Evolutionary conservation across 37 sponge, comb jelly and placozoan genomes (phyloP).

Genomic region (Cladorhizidae sp.): DNA sequence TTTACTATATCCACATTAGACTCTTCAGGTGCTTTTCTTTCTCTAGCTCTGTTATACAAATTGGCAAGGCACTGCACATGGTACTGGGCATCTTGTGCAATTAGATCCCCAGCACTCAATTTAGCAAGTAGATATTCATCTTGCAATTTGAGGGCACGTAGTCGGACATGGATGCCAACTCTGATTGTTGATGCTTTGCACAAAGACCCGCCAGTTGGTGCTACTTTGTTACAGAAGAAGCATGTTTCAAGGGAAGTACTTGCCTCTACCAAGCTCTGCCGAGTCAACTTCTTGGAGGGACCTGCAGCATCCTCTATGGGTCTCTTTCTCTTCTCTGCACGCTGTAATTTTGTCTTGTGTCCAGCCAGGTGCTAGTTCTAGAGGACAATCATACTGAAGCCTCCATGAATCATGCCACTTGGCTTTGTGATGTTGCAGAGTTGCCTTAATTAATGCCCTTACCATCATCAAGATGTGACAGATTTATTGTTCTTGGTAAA

Average conservation of each 20-base stretch:
- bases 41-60: conserved; percentile 35
- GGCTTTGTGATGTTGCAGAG: background rate
- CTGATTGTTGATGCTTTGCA: conserved; percentile 36
- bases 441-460: background rate
- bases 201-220: background rate
- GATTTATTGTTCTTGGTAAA: background rate
- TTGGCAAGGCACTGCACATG: conserved; percentile 12
- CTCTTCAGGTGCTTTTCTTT: background rate
- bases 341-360: too few relatives aligned
- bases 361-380: too few relatives aligned
- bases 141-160: conserved; percentile 22
- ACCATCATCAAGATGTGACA: background rate
- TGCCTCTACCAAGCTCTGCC: background rate
- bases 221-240: background rate
- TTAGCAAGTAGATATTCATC: background rate
- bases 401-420: background rate
- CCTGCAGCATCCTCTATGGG: too few relatives aligned
- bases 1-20: background rate
- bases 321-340: too few relatives aligned
- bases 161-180: conserved; percentile 11
- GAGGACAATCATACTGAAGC: background rate
- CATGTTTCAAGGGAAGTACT: background rate
- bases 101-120: conserved; percentile 15
- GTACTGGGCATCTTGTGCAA: conserved; percentile 43
- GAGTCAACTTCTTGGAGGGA: too few relatives aligned